These are phyloP conservation scores for Tridacna gigas DNA, from an alignment of 2,888 invertebrate genomes.

Conservation along the genomic window DNA sequence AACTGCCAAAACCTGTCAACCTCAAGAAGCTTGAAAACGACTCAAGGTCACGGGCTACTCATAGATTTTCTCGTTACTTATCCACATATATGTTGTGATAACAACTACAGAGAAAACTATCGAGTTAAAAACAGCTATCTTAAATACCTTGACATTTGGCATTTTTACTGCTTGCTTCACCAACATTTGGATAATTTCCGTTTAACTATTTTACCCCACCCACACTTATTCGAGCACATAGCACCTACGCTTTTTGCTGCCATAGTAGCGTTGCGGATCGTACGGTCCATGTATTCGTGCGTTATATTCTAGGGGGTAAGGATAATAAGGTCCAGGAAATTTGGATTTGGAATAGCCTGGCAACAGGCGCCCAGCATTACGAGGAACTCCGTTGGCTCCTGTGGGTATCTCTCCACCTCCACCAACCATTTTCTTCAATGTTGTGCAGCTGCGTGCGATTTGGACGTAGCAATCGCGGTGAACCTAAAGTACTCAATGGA, in stretches of 20 bases:
- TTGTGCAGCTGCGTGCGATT: background rate
- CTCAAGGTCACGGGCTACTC: too few relatives aligned
- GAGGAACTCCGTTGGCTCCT: constrained; percentile 8
- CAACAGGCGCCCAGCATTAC: background rate
- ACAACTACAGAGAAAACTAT: too few relatives aligned
- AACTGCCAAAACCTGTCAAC: too few relatives aligned
- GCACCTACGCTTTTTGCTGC: constrained; percentile 25
- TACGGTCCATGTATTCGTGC: constrained; percentile 52
- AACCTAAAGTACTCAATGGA: too few relatives aligned
- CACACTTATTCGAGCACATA: constrained; percentile 6
- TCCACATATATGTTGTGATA: too few relatives aligned
- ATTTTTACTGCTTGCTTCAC: too few relatives aligned
- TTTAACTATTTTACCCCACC: constrained; percentile 24
- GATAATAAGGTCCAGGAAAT: constrained; percentile 36
- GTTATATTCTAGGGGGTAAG: constrained; percentile 48
- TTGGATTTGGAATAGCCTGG: background rate
- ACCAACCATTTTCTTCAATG: constrained; percentile 2
- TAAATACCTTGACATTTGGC: too few relatives aligned
- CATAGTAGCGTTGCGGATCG: constrained; percentile 54
- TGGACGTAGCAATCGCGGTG: too few relatives aligned
- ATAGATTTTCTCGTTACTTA: too few relatives aligned
- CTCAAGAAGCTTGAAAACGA: too few relatives aligned
- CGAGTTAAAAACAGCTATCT: too few relatives aligned
- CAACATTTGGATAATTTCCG: too few relatives aligned
- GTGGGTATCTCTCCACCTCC: constrained; percentile 1